Percentiles rank a stretch among this genome's conserved stretches.
These are phyloP conservation scores for Luehdorfia chinensis DNA, from an alignment of 1,140 invertebrate species.

Conservation along the genomic window DNA sequence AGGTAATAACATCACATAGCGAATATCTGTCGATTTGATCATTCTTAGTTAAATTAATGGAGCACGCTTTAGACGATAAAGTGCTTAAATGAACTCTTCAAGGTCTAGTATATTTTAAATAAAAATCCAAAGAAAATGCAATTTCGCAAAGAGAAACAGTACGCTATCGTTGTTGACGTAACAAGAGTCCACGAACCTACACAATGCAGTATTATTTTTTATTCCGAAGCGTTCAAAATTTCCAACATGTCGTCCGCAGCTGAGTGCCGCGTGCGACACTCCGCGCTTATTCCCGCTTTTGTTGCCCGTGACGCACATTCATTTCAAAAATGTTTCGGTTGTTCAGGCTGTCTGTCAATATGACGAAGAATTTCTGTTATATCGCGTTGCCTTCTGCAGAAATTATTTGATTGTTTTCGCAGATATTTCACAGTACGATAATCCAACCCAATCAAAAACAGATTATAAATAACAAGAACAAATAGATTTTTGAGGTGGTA, in stretches of 20 bases:
- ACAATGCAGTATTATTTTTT: constrained; percentile 14
- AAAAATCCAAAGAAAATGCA: too few species aligned
- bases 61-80: too few species aligned
- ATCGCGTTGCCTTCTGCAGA: constrained; percentile 27
- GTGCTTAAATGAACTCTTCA: too few species aligned
- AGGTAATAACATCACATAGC: too few species aligned
- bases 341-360: constrained; percentile 29
- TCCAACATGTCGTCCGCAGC: constrained; percentile 29
- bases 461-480: too few species aligned
- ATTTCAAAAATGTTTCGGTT: constrained; percentile 55
- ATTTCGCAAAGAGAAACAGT: not conserved
- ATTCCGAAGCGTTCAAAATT: constrained; percentile 37
- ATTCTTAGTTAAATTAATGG: too few species aligned
- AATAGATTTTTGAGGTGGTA: too few species aligned
- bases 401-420: not conserved
- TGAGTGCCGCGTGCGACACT: constrained; percentile 32
- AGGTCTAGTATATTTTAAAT: too few species aligned
- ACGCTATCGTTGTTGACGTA: constrained; percentile 6
- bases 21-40: too few species aligned
- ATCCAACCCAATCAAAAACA: too few species aligned
- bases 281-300: constrained; percentile 41
- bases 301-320: constrained; percentile 41
- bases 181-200: constrained; percentile 12
- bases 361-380: constrained; percentile 30
- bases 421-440: not conserved